Evolutionary conservation across 1,140 invertebrate species (phyloP).

Genomic region (Drosophila pseudoananassae): DNA sequence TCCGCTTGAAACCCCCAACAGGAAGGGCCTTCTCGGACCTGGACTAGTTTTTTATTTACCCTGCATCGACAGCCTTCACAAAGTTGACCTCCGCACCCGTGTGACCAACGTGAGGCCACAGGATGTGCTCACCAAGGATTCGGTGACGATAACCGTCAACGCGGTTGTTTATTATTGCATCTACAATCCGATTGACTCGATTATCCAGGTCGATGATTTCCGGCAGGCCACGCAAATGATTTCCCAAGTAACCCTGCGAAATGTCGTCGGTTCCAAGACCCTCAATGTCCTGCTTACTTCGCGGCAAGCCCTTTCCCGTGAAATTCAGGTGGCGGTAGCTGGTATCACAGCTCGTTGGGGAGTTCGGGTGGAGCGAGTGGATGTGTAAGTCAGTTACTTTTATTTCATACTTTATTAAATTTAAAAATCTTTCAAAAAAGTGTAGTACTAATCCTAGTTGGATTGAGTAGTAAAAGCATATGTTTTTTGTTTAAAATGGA

Average conservation of each 20-base stretch:
- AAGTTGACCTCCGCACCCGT: slow-evolving; percentile 89
- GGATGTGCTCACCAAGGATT: slow-evolving; percentile 90
- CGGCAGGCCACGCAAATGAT: slow-evolving; percentile 89
- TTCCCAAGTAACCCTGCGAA: slow-evolving; percentile 86
- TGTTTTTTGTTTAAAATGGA: too few species aligned
- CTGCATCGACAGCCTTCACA: slow-evolving; percentile 90
- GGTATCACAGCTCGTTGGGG: slow-evolving; percentile 90
- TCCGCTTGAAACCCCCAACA: neutral
- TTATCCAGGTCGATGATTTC: slow-evolving; percentile 92
- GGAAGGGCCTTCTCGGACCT: slow-evolving; percentile 43
- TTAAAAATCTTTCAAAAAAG: too few species aligned
- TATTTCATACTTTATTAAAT: neutral
- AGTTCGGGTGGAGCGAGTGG: slow-evolving; percentile 96
- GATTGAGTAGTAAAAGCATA: too few species aligned
- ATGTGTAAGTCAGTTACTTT: slow-evolving; percentile 90
- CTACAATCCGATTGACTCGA: slow-evolving; percentile 91
- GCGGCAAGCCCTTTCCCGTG: slow-evolving; percentile 50
- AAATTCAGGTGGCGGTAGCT: slow-evolving; percentile 54
- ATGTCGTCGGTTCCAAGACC: slow-evolving; percentile 91
- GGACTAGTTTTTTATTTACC: slow-evolving; percentile 90
- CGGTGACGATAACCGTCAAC: slow-evolving; percentile 91
- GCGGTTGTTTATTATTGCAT: slow-evolving; percentile 91
- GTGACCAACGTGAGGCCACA: slow-evolving; percentile 90
- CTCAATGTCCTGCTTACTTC: slow-evolving; percentile 86
- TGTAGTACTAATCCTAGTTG: too few species aligned